A percentile compares a stretch with the other conserved stretches of the same genome.
These are phyloP conservation scores for Accipiter cooperii DNA, from an alignment of 2,113 vertebrate genomes.

Conservation along the genomic window DNA sequence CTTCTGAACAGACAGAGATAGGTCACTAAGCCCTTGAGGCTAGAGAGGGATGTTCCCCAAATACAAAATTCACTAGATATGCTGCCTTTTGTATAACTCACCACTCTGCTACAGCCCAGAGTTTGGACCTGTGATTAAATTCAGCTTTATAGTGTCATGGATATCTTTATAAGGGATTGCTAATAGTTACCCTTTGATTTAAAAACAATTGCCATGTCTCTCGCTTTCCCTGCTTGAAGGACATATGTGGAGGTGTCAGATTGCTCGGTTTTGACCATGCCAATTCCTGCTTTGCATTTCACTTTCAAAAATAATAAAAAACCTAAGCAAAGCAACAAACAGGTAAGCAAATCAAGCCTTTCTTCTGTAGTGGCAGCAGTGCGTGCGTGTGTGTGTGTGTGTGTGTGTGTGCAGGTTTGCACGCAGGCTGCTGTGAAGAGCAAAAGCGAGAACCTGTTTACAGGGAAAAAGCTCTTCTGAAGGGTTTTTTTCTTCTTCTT, in stretches of 20 bases:
- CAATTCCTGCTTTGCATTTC: background rate
- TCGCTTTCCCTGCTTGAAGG: background rate
- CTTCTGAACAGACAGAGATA: background rate
- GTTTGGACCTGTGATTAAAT: background rate
- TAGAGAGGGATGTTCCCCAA: background rate
- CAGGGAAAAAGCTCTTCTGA: background rate
- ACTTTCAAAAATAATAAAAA: background rate
- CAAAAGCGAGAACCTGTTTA: background rate
- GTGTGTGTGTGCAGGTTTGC: background rate
- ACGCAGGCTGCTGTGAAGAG: background rate
- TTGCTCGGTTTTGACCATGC: background rate
- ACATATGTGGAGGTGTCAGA: background rate
- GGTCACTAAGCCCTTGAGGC: background rate
- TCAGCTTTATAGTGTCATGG: background rate
- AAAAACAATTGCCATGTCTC: background rate
- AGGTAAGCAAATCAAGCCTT: background rate
- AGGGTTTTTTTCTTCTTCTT: background rate
- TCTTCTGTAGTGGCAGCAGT: fast-evolving
- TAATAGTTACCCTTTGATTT: background rate
- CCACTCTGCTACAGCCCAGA: background rate
- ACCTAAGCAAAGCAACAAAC: background rate
- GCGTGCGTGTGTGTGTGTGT: background rate
- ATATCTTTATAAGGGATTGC: background rate
- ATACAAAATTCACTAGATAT: background rate
- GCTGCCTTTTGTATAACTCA: background rate